phyloP scores from a whole-genome alignment of 2,797 vertebrate species.

The Chiroxiphia lanceolata region DNA sequence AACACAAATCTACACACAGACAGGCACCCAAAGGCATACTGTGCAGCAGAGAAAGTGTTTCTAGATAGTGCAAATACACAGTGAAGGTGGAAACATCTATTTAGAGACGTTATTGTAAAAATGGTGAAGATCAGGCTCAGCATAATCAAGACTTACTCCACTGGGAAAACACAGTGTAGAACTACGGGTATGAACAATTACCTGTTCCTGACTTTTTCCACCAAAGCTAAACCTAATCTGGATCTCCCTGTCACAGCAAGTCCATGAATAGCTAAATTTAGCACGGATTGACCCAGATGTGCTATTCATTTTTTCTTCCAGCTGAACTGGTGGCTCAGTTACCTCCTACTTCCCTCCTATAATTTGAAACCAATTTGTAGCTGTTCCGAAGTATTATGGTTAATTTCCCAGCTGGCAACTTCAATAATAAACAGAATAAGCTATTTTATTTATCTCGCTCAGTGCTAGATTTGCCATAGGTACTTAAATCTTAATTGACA shows the following conservation, averaged over 20 bases:
- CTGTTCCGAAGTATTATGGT: background rate
- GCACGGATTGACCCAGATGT: background rate
- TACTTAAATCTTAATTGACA: constrained; percentile 12
- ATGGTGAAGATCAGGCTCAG: background rate
- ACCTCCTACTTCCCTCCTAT: background rate
- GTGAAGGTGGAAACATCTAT: background rate
- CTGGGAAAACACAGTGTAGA: background rate
- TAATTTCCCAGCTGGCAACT: background rate
- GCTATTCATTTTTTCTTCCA: background rate
- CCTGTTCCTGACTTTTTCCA: background rate
- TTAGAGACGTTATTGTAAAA: background rate
- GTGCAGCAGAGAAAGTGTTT: background rate
- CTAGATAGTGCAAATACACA: background rate
- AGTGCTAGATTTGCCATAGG: background rate
- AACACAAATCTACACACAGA: background rate
- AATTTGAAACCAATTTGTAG: background rate
- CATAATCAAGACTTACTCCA: background rate
- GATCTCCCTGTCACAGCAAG: background rate
- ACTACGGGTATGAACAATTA: background rate
- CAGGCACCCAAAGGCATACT: background rate
- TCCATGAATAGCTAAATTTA: background rate
- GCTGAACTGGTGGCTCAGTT: background rate
- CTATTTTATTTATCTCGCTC: background rate
- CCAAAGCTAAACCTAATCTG: background rate
- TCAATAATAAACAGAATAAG: background rate